Evolutionary conservation across 2,797 vertebrate species (phyloP), one percentile per base, ranked within the genome.

Genomic region (Xiphophorus birchmanni): DNA sequence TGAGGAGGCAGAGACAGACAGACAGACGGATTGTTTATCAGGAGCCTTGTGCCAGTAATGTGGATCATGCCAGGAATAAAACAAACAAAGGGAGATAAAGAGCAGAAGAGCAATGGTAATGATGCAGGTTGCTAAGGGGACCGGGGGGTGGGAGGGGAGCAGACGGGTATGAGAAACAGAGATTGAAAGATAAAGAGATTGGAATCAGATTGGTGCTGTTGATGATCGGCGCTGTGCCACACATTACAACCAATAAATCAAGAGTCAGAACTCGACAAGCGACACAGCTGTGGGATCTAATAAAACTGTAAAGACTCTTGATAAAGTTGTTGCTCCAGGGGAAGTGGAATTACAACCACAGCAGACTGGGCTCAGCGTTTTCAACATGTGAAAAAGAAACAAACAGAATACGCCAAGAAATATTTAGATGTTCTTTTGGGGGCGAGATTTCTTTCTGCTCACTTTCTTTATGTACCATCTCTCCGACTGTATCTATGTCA

Each of bases 81-180:
- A 78, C 74, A 82, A 86, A 84, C 67, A 80, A 80, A 56, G 74
- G 74, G 82, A 86, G 87, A 85, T 89, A 80, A 91, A 87, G 75
- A 60, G 79, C 74, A 48, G 60, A 77, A 88, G 87, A 89, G 86
- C 77, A 80, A 87, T 71, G 81, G 73, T 90, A 91, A 94, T 93
- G 89, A 94, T 89, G 87, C 84, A 83, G 87, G 95, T 95, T 96
- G 92, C 94, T 93, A 93, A 85, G 95, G 95, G 91, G 90, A 96
- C 91, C 78, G 82, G 63, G 76, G 17, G 2, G 7, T 6, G 52
- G 52, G 21, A 52, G 74, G 87, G 84, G 86, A 84, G 84, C 80
- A 82, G 83, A 79, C 84, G 90, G 86, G 84, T 90, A 91, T 12
- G 15, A 82, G 81, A 85, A 91, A 86, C 88, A 86, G 88, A 92